These are phyloP conservation scores for Julus scanicus DNA, from an alignment of 2,888 invertebrate genomes.

Conservation along the genomic window DNA sequence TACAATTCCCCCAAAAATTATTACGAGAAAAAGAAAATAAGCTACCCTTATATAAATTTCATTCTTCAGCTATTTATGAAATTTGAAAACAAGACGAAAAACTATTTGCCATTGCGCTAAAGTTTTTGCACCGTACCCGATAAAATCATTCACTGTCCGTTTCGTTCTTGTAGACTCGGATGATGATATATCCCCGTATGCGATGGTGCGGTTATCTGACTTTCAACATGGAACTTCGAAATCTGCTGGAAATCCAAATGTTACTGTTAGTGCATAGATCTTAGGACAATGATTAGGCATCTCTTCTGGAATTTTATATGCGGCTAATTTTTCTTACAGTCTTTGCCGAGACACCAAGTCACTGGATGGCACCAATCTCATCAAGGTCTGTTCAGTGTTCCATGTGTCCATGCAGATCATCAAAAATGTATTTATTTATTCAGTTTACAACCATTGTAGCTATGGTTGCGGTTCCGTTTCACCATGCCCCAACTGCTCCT, in stretches of 20 bases:
- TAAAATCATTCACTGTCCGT: no score
- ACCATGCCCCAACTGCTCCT: conserved; percentile 53
- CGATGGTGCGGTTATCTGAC: conserved; percentile 53
- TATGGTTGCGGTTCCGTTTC: neutral
- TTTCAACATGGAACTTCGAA: conserved; percentile 23
- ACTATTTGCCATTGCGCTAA: no score
- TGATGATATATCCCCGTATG: conserved; percentile 54
- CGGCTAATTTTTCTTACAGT: neutral
- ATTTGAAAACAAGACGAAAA: no score
- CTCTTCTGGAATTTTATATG: neutral
- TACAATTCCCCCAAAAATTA: no score
- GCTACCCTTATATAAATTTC: no score
- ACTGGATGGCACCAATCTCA: neutral
- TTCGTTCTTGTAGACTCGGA: conserved; percentile 49
- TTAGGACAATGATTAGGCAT: no score
- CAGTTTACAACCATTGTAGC: no score
- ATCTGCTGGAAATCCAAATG: neutral
- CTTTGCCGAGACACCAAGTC: neutral
- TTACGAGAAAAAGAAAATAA: no score
- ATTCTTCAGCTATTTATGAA: no score
- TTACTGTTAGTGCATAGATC: no score
- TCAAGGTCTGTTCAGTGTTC: neutral
- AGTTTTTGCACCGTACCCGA: no score
- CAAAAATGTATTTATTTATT: neutral
- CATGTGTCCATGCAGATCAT: no score